Conservation (phyloP, 2,113 vertebrate species). For the Onychostruthus taczanowskii region DNA sequence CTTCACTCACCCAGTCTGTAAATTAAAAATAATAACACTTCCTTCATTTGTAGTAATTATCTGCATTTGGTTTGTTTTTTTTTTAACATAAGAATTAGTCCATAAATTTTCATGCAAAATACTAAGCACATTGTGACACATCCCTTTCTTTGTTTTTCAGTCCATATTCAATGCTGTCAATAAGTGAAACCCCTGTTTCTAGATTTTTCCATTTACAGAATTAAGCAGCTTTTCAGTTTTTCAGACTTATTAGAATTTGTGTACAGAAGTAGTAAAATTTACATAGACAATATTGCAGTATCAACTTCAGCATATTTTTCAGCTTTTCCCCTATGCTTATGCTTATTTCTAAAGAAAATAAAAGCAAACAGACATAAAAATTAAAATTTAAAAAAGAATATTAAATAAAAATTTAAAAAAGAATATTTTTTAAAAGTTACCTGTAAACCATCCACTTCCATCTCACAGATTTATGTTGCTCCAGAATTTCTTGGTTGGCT, state of each 20-base stretch:
- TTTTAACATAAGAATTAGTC: neutral
- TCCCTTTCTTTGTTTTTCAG: neutral
- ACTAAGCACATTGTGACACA: accelerated
- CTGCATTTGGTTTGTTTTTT: neutral
- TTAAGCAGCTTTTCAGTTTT: neutral
- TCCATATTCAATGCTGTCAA: neutral
- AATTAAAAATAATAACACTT: neutral
- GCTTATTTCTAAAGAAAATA: neutral
- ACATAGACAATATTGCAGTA: neutral
- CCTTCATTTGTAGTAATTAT: neutral
- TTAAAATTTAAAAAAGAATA: accelerated
- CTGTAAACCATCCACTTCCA: neutral
- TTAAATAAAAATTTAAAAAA: neutral
- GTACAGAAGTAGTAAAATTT: neutral
- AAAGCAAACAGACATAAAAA: accelerated
- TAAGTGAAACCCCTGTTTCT: neutral
- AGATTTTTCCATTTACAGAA: neutral
- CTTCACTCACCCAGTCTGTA: neutral
- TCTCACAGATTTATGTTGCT: neutral
- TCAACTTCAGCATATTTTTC: neutral
- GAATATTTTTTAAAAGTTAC: accelerated
- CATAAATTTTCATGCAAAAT: neutral
- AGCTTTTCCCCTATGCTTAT: neutral
- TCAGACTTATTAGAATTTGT: neutral
- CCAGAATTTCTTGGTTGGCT: neutral